phyloP scores from a whole-genome alignment of 2,113 vertebrate species.

The Ramphastos sulfuratus region DNA sequence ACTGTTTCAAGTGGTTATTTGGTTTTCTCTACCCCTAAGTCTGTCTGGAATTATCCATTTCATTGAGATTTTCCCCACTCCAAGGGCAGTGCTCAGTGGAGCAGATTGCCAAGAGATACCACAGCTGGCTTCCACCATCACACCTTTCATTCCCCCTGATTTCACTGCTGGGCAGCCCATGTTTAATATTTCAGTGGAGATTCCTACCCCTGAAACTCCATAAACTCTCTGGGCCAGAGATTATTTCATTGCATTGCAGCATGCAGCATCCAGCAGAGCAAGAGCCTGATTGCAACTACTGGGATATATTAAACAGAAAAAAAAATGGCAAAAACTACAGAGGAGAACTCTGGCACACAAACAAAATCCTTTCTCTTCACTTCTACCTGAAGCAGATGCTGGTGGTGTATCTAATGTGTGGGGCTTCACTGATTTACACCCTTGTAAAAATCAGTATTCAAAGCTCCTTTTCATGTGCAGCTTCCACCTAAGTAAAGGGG shows the following conservation, averaged over 20 bases:
- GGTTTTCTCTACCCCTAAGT: neutral
- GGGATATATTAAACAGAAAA: neutral
- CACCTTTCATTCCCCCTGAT: neutral
- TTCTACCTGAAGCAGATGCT: constrained; percentile 50
- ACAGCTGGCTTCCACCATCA: neutral
- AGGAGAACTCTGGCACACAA: neutral
- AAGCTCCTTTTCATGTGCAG: constrained; percentile 56
- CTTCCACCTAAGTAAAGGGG: constrained; percentile 55
- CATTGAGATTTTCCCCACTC: neutral
- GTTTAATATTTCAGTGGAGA: too few relatives aligned
- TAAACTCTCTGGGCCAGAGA: neutral
- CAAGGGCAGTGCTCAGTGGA: neutral
- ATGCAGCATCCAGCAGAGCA: neutral
- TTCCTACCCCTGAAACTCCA: neutral
- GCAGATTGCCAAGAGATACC: neutral
- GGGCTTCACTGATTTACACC: constrained; percentile 55
- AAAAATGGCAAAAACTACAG: neutral
- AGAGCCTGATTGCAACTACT: neutral
- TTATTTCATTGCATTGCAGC: neutral
- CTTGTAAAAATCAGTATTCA: constrained; percentile 68
- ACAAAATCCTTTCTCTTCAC: constrained; percentile 8
- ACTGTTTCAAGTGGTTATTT: neutral
- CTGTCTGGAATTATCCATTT: neutral
- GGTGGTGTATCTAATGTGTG: constrained; percentile 29
- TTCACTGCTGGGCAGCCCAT: neutral